phyloP scores from a whole-genome alignment of 2,888 invertebrate species.

The Caenorhabditis doughertyi region DNA sequence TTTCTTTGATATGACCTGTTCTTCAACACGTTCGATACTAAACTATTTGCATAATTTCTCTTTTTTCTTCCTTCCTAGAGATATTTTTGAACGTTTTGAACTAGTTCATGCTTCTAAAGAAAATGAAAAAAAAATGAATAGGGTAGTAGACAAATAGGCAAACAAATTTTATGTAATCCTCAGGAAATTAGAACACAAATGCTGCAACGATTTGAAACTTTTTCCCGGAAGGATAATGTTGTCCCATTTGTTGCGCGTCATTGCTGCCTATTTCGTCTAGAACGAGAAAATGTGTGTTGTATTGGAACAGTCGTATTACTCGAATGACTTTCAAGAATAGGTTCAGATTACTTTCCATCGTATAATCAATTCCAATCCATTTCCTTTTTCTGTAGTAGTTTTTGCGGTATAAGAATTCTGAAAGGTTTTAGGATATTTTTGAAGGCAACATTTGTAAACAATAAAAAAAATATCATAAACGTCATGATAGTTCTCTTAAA shows the following conservation, averaged over 20 bases:
- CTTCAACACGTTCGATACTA: neutral
- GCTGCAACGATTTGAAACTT: conserved; percentile 38
- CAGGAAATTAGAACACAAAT: conserved; percentile 59
- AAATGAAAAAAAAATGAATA: neutral
- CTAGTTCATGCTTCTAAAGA: conserved; percentile 14
- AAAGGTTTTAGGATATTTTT: too few species aligned
- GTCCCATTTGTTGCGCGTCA: conserved; percentile 49
- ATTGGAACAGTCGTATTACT: neutral
- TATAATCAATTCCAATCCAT: too few species aligned
- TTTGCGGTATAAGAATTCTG: too few species aligned
- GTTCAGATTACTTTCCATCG: conserved; percentile 10
- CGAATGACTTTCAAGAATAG: conserved; percentile 9
- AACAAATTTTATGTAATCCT: conserved; percentile 61
- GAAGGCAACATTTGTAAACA: too few species aligned
- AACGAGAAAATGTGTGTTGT: conserved; percentile 18
- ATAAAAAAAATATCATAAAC: neutral
- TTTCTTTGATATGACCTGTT: conserved; percentile 25
- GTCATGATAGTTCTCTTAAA: conserved; percentile 7
- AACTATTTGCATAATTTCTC: conserved; percentile 21
- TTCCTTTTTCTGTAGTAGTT: neutral
- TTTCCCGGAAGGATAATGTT: conserved; percentile 51
- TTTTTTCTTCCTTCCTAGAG: neutral
- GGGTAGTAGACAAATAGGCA: conserved; percentile 11
- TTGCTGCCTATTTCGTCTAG: conserved; percentile 28
- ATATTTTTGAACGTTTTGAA: conserved; percentile 54